Percentiles rank a stretch among this genome's conserved stretches.
Evolutionary conservation across 1,140 invertebrate genomes (phyloP).

Genomic region (Nasonia longicornis): DNA sequence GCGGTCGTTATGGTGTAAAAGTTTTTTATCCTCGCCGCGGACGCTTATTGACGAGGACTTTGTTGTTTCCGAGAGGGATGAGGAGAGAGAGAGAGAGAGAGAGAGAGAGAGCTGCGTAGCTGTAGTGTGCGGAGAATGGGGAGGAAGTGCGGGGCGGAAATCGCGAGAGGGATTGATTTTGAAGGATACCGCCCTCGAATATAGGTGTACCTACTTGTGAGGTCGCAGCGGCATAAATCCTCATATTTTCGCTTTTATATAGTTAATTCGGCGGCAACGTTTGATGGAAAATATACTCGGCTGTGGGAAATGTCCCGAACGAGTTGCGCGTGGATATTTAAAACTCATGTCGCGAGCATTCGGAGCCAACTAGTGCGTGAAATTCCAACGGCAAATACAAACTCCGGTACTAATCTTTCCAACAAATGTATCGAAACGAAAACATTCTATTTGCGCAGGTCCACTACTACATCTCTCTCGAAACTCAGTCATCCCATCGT

Average conservation of each 20-base stretch:
- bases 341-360: no score
- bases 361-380: no score
- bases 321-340: neutral
- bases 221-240: conserved; percentile 38
- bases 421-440: neutral
- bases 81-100: neutral
- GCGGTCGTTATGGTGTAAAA: neutral
- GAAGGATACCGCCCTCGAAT: no score
- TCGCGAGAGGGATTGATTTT: neutral
- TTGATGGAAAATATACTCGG: no score
- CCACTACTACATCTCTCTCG: neutral
- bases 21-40: conserved; percentile 12
- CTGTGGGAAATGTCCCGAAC: neutral
- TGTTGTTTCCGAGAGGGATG: conserved; percentile 6
- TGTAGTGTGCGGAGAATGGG: neutral
- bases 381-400: no score
- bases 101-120: neutral
- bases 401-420: no score
- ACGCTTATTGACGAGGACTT: neutral
- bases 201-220: conserved; percentile 27
- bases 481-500: neutral
- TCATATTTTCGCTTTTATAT: neutral
- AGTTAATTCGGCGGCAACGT: no score
- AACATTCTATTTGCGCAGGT: neutral
- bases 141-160: conserved; percentile 24